phyloP scores from a whole-genome alignment of 1,140 invertebrate species.

The Oreohelix idahoensis region DNA sequence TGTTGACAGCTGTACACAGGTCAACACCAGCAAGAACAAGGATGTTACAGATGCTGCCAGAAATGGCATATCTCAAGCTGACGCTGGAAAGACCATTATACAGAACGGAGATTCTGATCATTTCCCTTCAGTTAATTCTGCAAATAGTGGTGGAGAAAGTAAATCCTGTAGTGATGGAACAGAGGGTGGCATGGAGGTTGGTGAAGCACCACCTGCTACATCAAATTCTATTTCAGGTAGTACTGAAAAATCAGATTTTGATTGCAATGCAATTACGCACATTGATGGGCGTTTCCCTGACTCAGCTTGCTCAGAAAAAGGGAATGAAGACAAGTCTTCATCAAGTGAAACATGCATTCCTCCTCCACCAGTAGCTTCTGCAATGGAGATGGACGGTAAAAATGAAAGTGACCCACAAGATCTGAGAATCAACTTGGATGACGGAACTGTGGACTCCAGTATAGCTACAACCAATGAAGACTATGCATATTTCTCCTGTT shows the following conservation, averaged over 20 bases:
- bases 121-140: not conserved
- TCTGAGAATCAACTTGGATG: not conserved
- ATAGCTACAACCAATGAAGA: conserved; percentile 21
- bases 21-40: not conserved
- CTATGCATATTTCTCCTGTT: conserved; percentile 37
- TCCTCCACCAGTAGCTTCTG: not conserved
- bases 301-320: not conserved
- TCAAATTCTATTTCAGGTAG: not conserved
- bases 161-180: not conserved
- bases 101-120: not conserved
- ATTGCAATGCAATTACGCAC: too few relatives aligned
- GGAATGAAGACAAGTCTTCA: not conserved
- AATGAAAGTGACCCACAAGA: not conserved
- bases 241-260: not conserved
- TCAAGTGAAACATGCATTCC: not conserved
- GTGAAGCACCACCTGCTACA: not conserved
- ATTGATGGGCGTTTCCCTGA: not conserved
- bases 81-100: not conserved
- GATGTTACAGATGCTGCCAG: not conserved
- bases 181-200: not conserved
- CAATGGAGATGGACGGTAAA: not conserved
- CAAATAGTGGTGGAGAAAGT: not conserved
- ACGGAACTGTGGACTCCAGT: not conserved
- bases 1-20: conserved; percentile 32
- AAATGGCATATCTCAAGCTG: not conserved